Evolutionary conservation across 2,797 vertebrate genomes (phyloP).

Genomic region (Etheostoma nigrum): DNA sequence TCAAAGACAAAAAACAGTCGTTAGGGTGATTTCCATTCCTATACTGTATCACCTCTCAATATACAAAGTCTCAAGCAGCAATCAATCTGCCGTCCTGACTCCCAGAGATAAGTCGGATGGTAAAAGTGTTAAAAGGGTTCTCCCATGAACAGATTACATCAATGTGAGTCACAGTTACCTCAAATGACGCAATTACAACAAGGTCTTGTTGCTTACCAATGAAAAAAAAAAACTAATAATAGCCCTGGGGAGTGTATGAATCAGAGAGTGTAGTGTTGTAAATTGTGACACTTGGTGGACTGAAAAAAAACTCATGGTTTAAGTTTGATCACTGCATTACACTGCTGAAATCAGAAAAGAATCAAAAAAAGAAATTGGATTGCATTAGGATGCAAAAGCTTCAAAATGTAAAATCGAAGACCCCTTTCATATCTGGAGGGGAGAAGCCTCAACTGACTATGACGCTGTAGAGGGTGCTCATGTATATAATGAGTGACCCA

Average conservation of each 20-base stretch:
- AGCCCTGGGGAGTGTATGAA: constrained; percentile 4
- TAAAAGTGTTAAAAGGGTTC: constrained; percentile 60
- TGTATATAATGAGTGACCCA: constrained; percentile 44
- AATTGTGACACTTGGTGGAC: constrained; percentile 27
- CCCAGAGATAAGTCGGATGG: constrained; percentile 58
- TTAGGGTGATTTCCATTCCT: constrained; percentile 59
- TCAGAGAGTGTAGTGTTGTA: constrained; percentile 23
- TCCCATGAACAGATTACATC: constrained; percentile 50
- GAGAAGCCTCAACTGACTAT: constrained; percentile 12
- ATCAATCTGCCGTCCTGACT: constrained; percentile 66
- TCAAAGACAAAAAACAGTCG: constrained; percentile 50
- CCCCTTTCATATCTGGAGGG: constrained; percentile 8
- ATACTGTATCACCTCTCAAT: constrained; percentile 68
- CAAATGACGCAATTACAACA: constrained; percentile 39
- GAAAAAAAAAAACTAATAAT: constrained; percentile 19
- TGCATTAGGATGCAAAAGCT: constrained; percentile 8
- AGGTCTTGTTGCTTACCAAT: constrained; percentile 37
- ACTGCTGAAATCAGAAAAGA: constrained; percentile 6
- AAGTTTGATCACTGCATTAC: constrained; percentile 43
- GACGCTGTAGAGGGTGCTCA: constrained; percentile 21
- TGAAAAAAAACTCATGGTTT: constrained; percentile 25
- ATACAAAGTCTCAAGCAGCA: constrained; percentile 55
- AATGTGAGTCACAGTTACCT: constrained; percentile 42
- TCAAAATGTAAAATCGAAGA: constrained; percentile 28
- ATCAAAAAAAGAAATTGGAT: constrained; percentile 23